Evolutionary conservation across 2,113 vertebrate genomes (phyloP).

Genomic region (Todiramphus saurophagus): DNA sequence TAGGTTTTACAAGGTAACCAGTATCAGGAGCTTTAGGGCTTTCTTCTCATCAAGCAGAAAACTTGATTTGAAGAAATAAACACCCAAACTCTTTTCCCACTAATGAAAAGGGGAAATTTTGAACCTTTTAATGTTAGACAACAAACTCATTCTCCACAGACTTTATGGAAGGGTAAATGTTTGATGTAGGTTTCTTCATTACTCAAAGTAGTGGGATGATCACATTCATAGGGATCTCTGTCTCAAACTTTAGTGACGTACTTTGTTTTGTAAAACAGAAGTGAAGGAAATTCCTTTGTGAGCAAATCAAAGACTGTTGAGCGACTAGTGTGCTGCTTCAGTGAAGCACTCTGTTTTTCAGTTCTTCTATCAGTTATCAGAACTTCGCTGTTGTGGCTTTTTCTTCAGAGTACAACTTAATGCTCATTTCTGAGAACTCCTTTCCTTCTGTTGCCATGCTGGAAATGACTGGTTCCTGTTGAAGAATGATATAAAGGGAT

Average conservation of each 20-base stretch:
- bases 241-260: neutral
- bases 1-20: neutral
- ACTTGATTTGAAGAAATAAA: neutral
- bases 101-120: neutral
- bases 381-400: neutral
- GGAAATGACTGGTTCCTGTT: neutral
- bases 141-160: neutral
- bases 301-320: neutral
- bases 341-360: neutral
- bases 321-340: neutral
- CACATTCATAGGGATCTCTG: neutral
- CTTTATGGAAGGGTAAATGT: neutral
- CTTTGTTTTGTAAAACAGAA: neutral
- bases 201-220: neutral
- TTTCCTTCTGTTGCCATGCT: neutral
- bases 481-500: neutral
- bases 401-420: neutral
- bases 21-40: neutral
- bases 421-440: neutral
- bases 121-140: neutral
- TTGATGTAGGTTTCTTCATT: neutral
- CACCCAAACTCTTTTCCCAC: neutral
- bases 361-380: neutral
- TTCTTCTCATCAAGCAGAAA: neutral
- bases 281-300: neutral